Evolutionary conservation across 2,888 invertebrate species (phyloP).

Genomic region (Phorcus lineatus): DNA sequence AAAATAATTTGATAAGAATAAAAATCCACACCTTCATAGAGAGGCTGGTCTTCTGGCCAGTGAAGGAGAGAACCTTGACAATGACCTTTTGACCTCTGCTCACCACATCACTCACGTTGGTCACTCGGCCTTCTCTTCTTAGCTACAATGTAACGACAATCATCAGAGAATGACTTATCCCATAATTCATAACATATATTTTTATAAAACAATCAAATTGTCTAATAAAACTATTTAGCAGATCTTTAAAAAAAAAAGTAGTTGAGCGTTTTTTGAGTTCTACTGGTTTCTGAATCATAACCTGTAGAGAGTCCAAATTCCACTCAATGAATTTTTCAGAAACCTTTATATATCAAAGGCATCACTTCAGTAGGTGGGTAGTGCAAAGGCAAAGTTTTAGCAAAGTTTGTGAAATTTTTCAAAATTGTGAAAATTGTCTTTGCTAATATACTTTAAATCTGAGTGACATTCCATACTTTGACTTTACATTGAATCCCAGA

Average conservation of each 20-base stretch:
- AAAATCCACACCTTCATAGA: slow-evolving; percentile 95
- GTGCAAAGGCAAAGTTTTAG: too few species aligned
- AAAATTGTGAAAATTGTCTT: not conserved
- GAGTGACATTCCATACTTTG: not conserved
- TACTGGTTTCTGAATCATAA: too few species aligned
- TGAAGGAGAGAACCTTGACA: slow-evolving; percentile 89
- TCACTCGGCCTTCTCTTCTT: slow-evolving; percentile 93
- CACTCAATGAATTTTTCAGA: too few species aligned
- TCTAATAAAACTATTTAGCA: too few species aligned
- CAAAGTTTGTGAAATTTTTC: too few species aligned
- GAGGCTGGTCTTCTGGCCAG: slow-evolving; percentile 95
- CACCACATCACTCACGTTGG: slow-evolving; percentile 95
- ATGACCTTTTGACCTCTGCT: slow-evolving; percentile 88
- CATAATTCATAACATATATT: not conserved
- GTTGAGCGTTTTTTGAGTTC: too few species aligned
- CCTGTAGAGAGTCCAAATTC: too few species aligned
- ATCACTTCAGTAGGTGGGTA: too few species aligned
- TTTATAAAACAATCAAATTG: not conserved
- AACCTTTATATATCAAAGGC: too few species aligned
- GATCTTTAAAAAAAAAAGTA: too few species aligned
- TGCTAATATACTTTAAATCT: not conserved
- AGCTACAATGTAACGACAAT: slow-evolving; percentile 79
- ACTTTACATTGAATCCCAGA: too few species aligned
- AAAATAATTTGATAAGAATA: too few species aligned
- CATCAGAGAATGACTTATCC: not conserved